Percentiles rank a stretch among this genome's conserved stretches.
These are phyloP conservation scores for Salvator merianae DNA, from an alignment of 2,113 vertebrate genomes.

Conservation along the genomic window DNA sequence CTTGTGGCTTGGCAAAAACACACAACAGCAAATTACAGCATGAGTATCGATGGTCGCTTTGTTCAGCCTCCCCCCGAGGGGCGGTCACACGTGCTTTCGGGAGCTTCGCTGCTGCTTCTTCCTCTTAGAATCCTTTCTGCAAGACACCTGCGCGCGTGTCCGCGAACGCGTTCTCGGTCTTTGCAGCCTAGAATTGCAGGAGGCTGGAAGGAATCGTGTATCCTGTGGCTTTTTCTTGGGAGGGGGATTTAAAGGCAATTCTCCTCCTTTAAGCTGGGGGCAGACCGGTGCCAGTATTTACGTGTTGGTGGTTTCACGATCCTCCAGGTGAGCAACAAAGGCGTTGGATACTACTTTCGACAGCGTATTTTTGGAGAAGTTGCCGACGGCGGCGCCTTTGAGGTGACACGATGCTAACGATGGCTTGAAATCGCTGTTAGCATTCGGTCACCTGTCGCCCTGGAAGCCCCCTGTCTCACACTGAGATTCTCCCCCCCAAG, in stretches of 20 bases:
- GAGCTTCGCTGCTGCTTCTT: neutral
- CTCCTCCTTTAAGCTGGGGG: constrained; percentile 32
- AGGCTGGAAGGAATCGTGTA: neutral
- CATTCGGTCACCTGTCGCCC: neutral
- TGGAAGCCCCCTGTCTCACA: too few species aligned
- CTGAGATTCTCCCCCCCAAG: too few species aligned
- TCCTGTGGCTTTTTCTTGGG: neutral
- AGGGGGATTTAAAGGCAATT: neutral
- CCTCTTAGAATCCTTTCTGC: neutral
- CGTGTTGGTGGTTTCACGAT: constrained; percentile 23
- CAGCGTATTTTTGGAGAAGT: neutral
- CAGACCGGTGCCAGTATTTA: constrained; percentile 41
- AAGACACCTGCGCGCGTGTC: too few species aligned
- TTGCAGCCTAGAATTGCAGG: neutral
- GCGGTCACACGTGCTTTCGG: neutral
- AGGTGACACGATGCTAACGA: neutral
- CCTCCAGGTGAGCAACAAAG: constrained; percentile 8
- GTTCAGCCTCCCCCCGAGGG: neutral
- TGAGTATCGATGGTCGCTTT: neutral
- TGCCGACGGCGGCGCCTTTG: neutral
- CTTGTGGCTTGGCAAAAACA: constrained; percentile 41
- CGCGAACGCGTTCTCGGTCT: neutral
- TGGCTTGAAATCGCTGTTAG: neutral
- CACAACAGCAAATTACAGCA: constrained; percentile 3
- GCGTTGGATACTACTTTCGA: neutral